These are phyloP conservation scores for Tipula unca DNA, from an alignment of 2,888 invertebrate genomes.

Conservation along the genomic window DNA sequence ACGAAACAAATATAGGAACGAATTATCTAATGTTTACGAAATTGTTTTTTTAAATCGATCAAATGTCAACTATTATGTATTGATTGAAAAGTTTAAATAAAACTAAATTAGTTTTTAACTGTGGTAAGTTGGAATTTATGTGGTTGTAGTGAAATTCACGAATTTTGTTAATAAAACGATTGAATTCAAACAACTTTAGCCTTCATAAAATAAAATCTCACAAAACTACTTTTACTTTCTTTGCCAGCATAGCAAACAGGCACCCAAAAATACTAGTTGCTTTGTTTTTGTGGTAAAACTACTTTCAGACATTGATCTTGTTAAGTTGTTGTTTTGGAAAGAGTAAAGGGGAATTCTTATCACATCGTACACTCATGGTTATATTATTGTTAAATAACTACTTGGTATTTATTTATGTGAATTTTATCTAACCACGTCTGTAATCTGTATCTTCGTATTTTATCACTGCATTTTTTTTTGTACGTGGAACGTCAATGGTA, in stretches of 20 bases:
- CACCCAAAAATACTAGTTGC: background rate
- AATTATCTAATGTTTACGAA: background rate
- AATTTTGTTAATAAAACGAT: background rate
- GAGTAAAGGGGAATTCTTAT: background rate
- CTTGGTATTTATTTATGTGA: background rate
- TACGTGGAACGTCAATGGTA: background rate
- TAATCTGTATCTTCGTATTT: background rate
- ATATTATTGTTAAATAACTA: background rate
- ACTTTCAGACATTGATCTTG: background rate
- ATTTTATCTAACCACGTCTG: background rate
- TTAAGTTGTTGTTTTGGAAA: background rate
- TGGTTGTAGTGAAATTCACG: background rate
- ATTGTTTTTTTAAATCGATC: background rate
- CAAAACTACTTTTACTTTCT: background rate
- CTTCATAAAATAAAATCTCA: background rate
- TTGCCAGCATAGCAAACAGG: background rate
- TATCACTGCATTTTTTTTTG: background rate
- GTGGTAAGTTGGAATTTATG: background rate
- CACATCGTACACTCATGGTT: background rate
- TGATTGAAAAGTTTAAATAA: background rate
- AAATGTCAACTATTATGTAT: background rate
- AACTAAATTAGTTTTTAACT: background rate
- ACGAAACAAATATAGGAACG: background rate
- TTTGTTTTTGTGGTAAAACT: background rate
- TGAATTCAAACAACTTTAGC: background rate